phyloP scores from a whole-genome alignment of 2,797 vertebrate genomes.

The Synaphobranchus kaupii region DNA sequence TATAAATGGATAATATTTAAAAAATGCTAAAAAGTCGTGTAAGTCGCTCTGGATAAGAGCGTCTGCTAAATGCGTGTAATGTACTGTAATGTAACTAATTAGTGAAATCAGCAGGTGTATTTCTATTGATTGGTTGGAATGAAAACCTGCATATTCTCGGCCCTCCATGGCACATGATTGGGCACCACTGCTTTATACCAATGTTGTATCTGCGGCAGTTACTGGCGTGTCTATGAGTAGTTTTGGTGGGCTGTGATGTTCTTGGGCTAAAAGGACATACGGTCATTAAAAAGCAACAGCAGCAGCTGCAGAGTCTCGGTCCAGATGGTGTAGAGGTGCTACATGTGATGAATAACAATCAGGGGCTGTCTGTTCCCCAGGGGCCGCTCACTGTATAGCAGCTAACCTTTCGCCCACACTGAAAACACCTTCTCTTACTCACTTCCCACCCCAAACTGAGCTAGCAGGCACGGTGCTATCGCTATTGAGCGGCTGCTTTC shows the following conservation, averaged over 20 bases:
- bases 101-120: too few relatives aligned
- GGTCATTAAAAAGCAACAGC: conserved; percentile 9
- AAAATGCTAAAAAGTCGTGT: too few relatives aligned
- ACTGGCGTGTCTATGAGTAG: not conserved
- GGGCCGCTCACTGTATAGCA: not conserved
- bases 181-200: too few relatives aligned
- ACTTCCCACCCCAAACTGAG: not conserved
- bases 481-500: not conserved
- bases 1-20: too few relatives aligned
- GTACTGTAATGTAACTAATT: too few relatives aligned
- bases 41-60: too few relatives aligned
- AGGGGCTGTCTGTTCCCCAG: conserved; percentile 9
- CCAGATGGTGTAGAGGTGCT: conserved; percentile 20
- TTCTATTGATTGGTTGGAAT: too few relatives aligned
- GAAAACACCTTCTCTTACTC: not conserved
- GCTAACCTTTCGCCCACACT: conserved; percentile 2
- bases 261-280: not conserved
- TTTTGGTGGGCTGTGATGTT: not conserved
- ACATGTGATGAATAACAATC: conserved; percentile 47
- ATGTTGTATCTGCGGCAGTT: not conserved
- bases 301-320: not conserved
- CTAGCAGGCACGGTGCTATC: not conserved
- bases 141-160: too few relatives aligned
- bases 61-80: too few relatives aligned
- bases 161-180: too few relatives aligned